phyloP scores from a whole-genome alignment of 30 jellyfish, hydroid and myxozoan genomes.

The Clytia hemisphaerica region DNA sequence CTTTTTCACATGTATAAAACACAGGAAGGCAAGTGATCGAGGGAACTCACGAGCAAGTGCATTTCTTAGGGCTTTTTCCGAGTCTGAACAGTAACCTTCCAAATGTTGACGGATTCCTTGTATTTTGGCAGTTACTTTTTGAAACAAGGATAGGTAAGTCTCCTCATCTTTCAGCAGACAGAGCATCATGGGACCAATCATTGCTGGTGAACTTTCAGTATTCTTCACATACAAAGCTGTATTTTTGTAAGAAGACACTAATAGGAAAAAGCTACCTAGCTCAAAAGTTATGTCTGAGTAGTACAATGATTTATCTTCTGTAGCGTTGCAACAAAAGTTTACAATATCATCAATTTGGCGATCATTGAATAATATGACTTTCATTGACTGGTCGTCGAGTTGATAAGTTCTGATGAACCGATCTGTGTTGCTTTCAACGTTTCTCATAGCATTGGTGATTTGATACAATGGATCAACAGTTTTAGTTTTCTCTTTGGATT shows the following conservation, averaged over 20 bases:
- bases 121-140: not conserved
- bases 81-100: slow-evolving; percentile 1
- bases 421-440: slow-evolving; percentile 4
- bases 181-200: slow-evolving; percentile 31
- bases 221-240: slow-evolving; percentile 1
- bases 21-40: too few species aligned
- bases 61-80: not conserved
- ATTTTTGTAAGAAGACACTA: not conserved
- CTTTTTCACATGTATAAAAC: too few species aligned
- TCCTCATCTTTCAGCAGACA: slow-evolving; percentile 22
- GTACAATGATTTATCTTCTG: not conserved
- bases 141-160: slow-evolving; percentile 11
- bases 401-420: slow-evolving; percentile 1
- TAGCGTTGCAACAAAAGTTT: not conserved
- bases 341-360: not conserved
- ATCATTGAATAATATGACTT: not conserved
- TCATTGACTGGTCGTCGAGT: not conserved
- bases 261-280: slow-evolving; percentile 18
- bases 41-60: slow-evolving; percentile 3
- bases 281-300: slow-evolving; percentile 4
- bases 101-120: slow-evolving; percentile 15
- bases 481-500: not conserved
- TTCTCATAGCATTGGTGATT: not conserved
- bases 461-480: slow-evolving; percentile 7
- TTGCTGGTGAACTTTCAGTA: slow-evolving; percentile 8